These are phyloP conservation scores for Helleia helle DNA, from an alignment of 2,888 invertebrate species.

Conservation along the genomic window DNA sequence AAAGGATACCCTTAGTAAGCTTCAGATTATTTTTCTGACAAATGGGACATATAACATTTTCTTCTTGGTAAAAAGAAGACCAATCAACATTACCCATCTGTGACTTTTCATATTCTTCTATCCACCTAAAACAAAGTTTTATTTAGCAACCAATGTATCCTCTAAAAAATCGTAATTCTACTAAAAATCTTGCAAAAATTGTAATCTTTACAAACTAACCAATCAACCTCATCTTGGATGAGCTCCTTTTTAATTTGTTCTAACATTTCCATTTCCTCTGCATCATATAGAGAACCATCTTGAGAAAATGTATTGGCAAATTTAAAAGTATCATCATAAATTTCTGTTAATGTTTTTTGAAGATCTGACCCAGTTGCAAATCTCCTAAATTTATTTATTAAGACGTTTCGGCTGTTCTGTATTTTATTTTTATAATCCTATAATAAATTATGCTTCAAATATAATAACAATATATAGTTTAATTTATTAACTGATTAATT, in stretches of 20 bases:
- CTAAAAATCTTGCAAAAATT: neutral
- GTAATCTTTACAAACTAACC: conserved; percentile 31
- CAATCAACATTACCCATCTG: conserved; percentile 49
- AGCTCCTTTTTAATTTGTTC: conserved; percentile 53
- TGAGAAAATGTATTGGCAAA: conserved; percentile 14
- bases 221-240: conserved; percentile 55
- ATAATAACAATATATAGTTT: no score
- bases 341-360: conserved; percentile 38
- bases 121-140: conserved; percentile 38
- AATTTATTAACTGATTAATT: neutral
- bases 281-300: conserved; percentile 25
- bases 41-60: conserved; percentile 65
- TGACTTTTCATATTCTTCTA: conserved; percentile 56
- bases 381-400: conserved; percentile 49
- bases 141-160: neutral
- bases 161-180: conserved; percentile 3
- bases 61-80: conserved; percentile 45
- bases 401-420: conserved; percentile 46
- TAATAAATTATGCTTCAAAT: conserved; percentile 20
- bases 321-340: conserved; percentile 44
- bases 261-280: conserved; percentile 44
- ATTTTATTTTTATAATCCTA: conserved; percentile 57
- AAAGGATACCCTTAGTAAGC: conserved; percentile 25
- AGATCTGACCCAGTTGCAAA: conserved; percentile 36
- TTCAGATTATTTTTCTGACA: conserved; percentile 58